Conservation (phyloP, 2,113 vertebrate species). For the Crotalus viridis region DNA sequence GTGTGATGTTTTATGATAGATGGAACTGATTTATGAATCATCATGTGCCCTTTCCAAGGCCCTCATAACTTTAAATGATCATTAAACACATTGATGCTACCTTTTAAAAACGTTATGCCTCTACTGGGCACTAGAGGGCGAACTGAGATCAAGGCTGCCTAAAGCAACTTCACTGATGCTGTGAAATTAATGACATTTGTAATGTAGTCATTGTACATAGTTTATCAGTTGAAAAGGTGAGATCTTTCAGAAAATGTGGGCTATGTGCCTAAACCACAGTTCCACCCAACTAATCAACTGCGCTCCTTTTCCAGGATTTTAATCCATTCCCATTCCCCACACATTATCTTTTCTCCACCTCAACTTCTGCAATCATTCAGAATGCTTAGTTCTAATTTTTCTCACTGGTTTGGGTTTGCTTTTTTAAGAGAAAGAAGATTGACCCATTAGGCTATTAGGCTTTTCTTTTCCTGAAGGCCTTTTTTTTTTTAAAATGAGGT, state of each 20-base stretch:
- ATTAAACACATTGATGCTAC: background rate
- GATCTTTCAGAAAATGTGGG: background rate
- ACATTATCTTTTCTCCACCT: background rate
- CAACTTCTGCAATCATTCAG: background rate
- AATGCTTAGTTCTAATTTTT: background rate
- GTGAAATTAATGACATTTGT: background rate
- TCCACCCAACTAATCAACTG: background rate
- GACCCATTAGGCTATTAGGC: background rate
- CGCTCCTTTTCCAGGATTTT: background rate
- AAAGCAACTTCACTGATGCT: background rate
- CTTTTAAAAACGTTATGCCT: background rate
- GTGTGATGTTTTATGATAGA: background rate
- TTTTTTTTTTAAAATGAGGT: background rate
- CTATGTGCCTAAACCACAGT: background rate
- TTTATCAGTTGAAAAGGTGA: background rate
- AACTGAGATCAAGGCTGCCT: constrained; percentile 36
- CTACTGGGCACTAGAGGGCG: constrained; percentile 57
- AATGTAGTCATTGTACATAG: background rate
- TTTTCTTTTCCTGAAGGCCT: background rate
- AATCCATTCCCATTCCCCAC: background rate
- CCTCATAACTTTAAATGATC: background rate
- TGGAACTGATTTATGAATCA: background rate
- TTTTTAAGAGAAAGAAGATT: background rate
- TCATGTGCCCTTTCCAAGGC: background rate
- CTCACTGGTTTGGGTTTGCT: background rate